Evolutionary conservation across 1,140 invertebrate genomes (phyloP).

Genomic region (Aphelenchoides avenae): DNA sequence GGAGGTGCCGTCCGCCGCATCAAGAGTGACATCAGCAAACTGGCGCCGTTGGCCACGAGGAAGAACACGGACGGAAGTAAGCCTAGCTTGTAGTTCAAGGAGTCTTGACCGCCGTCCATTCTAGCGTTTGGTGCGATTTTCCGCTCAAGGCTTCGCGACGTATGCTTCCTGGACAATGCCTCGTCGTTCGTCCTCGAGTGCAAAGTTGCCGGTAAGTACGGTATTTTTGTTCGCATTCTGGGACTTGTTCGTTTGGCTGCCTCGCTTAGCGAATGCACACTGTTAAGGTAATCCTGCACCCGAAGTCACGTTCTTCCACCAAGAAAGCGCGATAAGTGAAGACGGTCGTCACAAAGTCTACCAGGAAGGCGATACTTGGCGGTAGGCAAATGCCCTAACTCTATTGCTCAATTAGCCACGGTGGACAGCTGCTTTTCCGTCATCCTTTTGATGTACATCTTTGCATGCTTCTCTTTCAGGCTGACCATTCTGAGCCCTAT

Average conservation of each 20-base stretch:
- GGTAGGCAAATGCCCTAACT: not conserved
- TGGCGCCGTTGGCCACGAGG: slow-evolving; percentile 52
- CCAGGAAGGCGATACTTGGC: slow-evolving; percentile 26
- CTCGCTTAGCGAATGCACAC: too few relatives aligned
- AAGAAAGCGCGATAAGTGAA: slow-evolving; percentile 61
- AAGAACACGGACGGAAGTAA: slow-evolving; percentile 52
- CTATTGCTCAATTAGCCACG: not conserved
- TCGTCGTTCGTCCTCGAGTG: slow-evolving; percentile 72
- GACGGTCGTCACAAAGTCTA: slow-evolving; percentile 45
- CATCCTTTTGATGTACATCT: slow-evolving; percentile 6
- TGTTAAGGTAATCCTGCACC: slow-evolving; percentile 82
- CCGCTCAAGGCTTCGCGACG: slow-evolving; percentile 64
- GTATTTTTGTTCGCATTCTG: too few relatives aligned
- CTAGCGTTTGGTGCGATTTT: slow-evolving; percentile 61
- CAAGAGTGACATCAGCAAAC: slow-evolving; percentile 34
- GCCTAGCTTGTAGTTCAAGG: slow-evolving; percentile 5
- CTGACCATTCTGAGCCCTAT: slow-evolving; percentile 47
- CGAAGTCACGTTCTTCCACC: slow-evolving; percentile 79
- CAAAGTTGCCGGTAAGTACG: slow-evolving; percentile 80
- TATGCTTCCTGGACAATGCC: slow-evolving; percentile 74
- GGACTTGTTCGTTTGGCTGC: too few relatives aligned
- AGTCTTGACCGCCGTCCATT: slow-evolving; percentile 16
- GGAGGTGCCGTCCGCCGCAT: slow-evolving; percentile 40
- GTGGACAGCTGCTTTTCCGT: too few relatives aligned
- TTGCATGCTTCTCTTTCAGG: not conserved